Base-by-base conservation (phyloP, 2,797 vertebrate genomes). In the Sebastiscus tertius region DNA sequence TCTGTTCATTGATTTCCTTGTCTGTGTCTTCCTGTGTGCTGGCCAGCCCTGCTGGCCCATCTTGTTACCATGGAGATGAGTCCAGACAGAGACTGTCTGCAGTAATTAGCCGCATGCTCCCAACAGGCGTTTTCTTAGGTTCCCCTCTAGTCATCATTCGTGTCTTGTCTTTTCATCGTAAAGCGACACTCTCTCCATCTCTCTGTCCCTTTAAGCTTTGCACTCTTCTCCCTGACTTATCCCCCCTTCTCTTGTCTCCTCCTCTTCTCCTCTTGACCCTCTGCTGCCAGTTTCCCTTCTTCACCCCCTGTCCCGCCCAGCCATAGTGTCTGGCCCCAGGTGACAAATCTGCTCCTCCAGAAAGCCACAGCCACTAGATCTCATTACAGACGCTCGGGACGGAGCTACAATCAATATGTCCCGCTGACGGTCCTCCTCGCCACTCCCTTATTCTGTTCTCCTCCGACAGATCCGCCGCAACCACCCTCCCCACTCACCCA, bases 1-100 rank as follows among this genome's bases (percentile, higher is more conserved):
- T 68, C 76, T 91, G 76, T 75, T 91, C 84, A 94, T 93, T 85
- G 92, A 94, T 94, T 93, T 93, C 72, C 78, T 86, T 49, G 70
- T 90, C 81, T 88, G 82, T 71, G 73, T 91, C 89, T 89, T 91
- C 85, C 86, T 92, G 84, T 86, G 83, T 79, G 56, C 74, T 79
- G 89, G 86, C 89, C 86, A 55, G 87, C 80, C 72, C 61, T 79
- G 85, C 84, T 72, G 72, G 87, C 86, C 91, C 87, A 84, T 93
- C 91, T 89, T 87, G 92, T 95, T 93, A 89, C 94, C 90, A 94
- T 94, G 92, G 94, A 92, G 92, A 94, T 77, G 83, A 86, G 87
- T 92, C 87, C 91, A 92, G 93, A 94, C 92, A 89, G 82, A 82
- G 92, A 90, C 90, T 72, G 88, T 89, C 91, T 93, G 93, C 87